Base-by-base conservation (phyloP, 1,140 invertebrate genomes). In the Microplitis demolitor region DNA sequence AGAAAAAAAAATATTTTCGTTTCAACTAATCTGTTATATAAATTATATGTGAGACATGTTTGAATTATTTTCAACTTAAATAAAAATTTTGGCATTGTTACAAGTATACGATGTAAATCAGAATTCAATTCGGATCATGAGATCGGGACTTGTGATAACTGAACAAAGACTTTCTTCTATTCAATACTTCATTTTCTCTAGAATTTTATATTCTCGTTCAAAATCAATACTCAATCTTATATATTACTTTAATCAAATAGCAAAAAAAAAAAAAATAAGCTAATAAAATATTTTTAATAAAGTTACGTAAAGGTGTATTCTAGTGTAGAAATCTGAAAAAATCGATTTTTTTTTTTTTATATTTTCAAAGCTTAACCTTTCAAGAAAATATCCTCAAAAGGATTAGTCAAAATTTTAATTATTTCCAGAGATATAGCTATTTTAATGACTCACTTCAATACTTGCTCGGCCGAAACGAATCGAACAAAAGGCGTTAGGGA, bases 121-220 rank as follows among this genome's bases (percentile, higher is more conserved):
- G 73, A 79, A 77, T 79, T 79, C 78, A 80, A 80, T 80, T 80
- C 73, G 58, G 74, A 69, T 71, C 66, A 71, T 54, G 50, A 78
- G 76, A 78, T 79, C 66, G 54, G 58, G 39, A 56, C 56, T 70
- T 58, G 62, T 68, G 76, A 74, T 78, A 75, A 73, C 69, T n/a
- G 3, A 37, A 62, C 33, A 37, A 62, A 62, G 31, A 34, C 13
- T n/a, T 62, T 35, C 34, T n/a, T 45, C 39, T 45, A 45, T 45
- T 45, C 39, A 45, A 45, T 45, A 45, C 11, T 45, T 56, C n/a
- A 16, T 56, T 56, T 56, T 56, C 13, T 14, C 4, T 0, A 14
- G 8, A 0, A 5, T 45, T 45, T 45, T 45, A 45, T 45, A 45
- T 11, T 45, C 39, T 45, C 39, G 5, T 45, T 45, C 16, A 6